Conservation (phyloP, 2,888 invertebrate species). For the Agrochola lychnidis region DNA sequence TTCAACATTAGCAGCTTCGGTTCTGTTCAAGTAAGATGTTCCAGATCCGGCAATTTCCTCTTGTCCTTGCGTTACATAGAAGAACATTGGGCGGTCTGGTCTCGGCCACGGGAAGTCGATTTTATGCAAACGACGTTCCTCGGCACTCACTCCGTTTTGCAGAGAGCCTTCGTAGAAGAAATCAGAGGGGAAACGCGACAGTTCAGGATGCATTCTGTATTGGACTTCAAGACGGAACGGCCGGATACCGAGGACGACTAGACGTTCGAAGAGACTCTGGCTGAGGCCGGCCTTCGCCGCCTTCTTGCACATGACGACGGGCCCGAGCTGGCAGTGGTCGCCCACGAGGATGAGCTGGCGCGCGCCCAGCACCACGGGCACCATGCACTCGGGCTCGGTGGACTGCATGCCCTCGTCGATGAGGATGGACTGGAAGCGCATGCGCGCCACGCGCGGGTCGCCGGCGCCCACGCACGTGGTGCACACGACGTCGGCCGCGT, state of each 20-base stretch:
- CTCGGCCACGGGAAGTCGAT: constrained; percentile 99
- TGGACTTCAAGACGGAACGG: constrained; percentile 99
- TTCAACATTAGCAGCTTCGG: constrained; percentile 99
- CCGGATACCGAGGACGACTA: constrained; percentile 98
- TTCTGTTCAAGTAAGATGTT: constrained; percentile 99
- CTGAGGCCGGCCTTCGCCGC: constrained; percentile 99
- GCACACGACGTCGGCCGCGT: constrained; percentile 99
- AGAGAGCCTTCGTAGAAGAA: constrained; percentile 99
- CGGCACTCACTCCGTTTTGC: constrained; percentile 99
- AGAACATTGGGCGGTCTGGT: constrained; percentile 99
- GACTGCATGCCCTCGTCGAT: constrained; percentile 99
- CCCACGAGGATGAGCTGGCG: constrained; percentile 99
- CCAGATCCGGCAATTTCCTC: constrained; percentile 99
- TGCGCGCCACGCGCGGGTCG: constrained; percentile 97
- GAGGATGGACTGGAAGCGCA: constrained; percentile 98
- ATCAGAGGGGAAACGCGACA: constrained; percentile 99
- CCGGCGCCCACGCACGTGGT: constrained; percentile 99
- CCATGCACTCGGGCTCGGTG: constrained; percentile 99
- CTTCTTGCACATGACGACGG: constrained; percentile 99
- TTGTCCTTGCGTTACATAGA: constrained; percentile 99
- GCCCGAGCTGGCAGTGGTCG: constrained; percentile 99
- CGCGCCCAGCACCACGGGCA: constrained; percentile 99
- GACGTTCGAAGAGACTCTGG: constrained; percentile 98
- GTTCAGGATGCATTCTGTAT: constrained; percentile 99
- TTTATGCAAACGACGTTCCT: constrained; percentile 96